Conservation (phyloP, 23 tunicate genomes). For the Botrylloides violaceus region DNA sequence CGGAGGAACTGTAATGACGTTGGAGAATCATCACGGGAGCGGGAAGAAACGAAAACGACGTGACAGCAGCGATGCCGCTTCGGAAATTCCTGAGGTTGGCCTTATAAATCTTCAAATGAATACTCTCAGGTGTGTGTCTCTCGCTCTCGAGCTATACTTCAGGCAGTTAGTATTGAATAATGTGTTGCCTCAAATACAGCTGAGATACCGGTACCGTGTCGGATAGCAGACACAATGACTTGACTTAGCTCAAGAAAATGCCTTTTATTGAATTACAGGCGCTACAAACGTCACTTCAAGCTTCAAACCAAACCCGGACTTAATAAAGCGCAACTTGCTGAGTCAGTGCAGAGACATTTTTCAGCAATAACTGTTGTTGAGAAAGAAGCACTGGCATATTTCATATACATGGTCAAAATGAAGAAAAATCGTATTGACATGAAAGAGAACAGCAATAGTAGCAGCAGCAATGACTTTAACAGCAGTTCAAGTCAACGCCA, state of each 20-base stretch:
- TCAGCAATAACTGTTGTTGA: slow-evolving; percentile 55
- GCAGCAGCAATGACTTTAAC: slow-evolving; percentile 24
- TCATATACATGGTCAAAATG: slow-evolving; percentile 95
- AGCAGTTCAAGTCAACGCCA: slow-evolving; percentile 8
- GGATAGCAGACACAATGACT: neutral
- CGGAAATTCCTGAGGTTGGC: slow-evolving; percentile 40
- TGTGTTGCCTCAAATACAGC: no score
- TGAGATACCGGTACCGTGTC: no score
- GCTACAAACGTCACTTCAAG: slow-evolving; percentile 84
- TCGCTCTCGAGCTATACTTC: no score
- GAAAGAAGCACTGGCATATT: slow-evolving; percentile 77
- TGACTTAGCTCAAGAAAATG: neutral
- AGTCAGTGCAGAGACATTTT: slow-evolving; percentile 57
- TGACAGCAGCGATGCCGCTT: slow-evolving; percentile 30
- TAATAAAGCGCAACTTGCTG: slow-evolving; percentile 63
- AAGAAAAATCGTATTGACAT: slow-evolving; percentile 61
- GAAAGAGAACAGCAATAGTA: slow-evolving; percentile 26
- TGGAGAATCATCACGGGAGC: slow-evolving; percentile 14
- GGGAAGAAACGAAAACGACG: slow-evolving; percentile 55
- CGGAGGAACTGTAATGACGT: slow-evolving; percentile 41
- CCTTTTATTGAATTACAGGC: slow-evolving; percentile 27
- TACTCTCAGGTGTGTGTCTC: slow-evolving; percentile 60
- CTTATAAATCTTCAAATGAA: slow-evolving; percentile 74
- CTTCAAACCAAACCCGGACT: slow-evolving; percentile 85
- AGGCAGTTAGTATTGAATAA: no score